Conservation (phyloP, 2,888 invertebrate species). For the Tenthredo amoena region DNA sequence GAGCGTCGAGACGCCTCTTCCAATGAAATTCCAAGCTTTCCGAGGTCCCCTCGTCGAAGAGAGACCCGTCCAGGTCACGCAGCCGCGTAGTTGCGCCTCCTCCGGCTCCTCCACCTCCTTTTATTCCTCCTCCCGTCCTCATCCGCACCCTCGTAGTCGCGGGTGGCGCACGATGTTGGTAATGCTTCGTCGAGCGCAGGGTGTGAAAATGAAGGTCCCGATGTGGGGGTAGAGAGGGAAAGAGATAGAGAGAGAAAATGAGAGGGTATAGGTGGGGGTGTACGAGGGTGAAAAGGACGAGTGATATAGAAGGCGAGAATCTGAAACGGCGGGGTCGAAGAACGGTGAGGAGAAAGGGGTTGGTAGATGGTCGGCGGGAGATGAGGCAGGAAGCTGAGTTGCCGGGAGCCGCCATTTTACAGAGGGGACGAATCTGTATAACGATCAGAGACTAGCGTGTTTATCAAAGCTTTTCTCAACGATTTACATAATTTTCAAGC, state of each 20-base stretch:
- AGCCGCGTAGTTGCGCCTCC: conserved; percentile 46
- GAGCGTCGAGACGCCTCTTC: conserved; percentile 46
- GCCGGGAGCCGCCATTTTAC: conserved; percentile 76
- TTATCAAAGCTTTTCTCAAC: conserved; percentile 78
- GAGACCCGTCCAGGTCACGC: conserved; percentile 46
- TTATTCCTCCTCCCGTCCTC: background rate
- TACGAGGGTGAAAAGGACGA: conserved; percentile 22
- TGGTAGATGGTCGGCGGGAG: conserved; percentile 46
- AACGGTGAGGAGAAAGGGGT: conserved; percentile 68
- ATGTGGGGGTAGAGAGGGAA: conserved; percentile 47
- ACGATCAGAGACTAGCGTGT: conserved; percentile 78
- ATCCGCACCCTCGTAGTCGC: conserved; percentile 44
- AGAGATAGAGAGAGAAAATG: conserved; percentile 35
- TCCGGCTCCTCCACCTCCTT: background rate
- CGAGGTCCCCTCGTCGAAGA: conserved; percentile 36
- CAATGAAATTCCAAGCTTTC: conserved; percentile 45
- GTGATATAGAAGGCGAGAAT: conserved; percentile 43
- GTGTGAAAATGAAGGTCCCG: conserved; percentile 68
- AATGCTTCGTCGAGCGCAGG: conserved; percentile 57
- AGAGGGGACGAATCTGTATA: conserved; percentile 76
- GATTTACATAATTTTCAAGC: conserved; percentile 77
- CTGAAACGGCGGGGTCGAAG: conserved; percentile 58
- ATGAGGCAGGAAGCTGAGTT: conserved; percentile 51
- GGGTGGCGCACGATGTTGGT: conserved; percentile 50
- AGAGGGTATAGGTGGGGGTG: conserved; percentile 55